A percentile compares a stretch with the other conserved stretches of the same genome.
phyloP scores from a whole-genome alignment of 2,113 vertebrate genomes.

The Heterocephalus glaber region DNA sequence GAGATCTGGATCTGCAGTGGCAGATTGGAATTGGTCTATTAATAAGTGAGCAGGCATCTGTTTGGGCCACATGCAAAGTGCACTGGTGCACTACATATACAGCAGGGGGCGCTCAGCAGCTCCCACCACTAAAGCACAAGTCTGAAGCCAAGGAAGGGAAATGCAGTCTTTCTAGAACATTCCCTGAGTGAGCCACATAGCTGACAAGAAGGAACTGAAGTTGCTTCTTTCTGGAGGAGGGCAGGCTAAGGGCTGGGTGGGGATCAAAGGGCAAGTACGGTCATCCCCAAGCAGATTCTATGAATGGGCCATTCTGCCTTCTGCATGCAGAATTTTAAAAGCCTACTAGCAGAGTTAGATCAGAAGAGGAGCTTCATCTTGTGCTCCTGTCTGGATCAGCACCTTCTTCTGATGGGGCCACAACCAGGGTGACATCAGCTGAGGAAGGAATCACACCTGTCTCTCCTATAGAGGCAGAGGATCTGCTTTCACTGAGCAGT shows the following conservation, averaged over 20 bases:
- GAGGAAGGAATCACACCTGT: rapidly evolving
- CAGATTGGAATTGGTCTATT: background rate
- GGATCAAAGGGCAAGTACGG: background rate
- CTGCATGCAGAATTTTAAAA: background rate
- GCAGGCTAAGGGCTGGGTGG: background rate
- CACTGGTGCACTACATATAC: rapidly evolving
- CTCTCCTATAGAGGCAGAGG: too few relatives aligned
- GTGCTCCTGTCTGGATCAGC: rapidly evolving
- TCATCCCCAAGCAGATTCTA: background rate
- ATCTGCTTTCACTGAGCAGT: rapidly evolving
- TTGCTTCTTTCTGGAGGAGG: too few relatives aligned
- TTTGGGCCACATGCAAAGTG: background rate
- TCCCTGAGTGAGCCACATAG: background rate
- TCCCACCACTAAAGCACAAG: background rate
- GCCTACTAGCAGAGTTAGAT: background rate
- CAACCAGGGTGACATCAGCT: too few relatives aligned
- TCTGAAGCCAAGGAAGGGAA: background rate
- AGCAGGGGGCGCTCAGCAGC: too few relatives aligned
- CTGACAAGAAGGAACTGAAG: too few relatives aligned
- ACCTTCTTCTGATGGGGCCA: too few relatives aligned
- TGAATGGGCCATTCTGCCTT: too few relatives aligned
- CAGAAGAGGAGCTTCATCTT: rapidly evolving
- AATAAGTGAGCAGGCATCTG: rapidly evolving
- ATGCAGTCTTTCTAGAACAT: background rate
- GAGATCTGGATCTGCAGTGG: rapidly evolving